These are phyloP conservation scores for Lasioglossum albipes DNA, from an alignment of 1,140 invertebrate species.

Conservation along the genomic window DNA sequence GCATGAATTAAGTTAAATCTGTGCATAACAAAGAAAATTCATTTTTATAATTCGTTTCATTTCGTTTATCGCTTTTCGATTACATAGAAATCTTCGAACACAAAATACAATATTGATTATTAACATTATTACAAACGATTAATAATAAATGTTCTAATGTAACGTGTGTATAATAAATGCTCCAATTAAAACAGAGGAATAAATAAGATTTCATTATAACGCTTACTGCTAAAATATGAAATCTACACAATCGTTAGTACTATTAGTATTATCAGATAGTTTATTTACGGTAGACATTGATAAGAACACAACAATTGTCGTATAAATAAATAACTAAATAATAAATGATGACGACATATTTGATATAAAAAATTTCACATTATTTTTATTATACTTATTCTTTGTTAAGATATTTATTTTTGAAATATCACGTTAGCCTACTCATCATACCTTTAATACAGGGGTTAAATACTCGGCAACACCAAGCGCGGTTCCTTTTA, in stretches of 20 bases:
- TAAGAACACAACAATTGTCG: background rate
- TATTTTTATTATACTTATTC: constrained; percentile 10
- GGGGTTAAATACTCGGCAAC: constrained; percentile 98
- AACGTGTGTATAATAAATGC: background rate
- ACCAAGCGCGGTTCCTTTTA: constrained; percentile 96
- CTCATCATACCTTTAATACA: constrained; percentile 90
- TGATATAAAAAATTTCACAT: background rate
- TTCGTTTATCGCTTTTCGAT: background rate
- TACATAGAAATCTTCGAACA: constrained; percentile 17
- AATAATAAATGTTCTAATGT: background rate
- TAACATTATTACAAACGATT: background rate
- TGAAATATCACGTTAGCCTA: background rate
- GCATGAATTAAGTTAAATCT: background rate
- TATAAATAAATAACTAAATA: constrained; percentile 9
- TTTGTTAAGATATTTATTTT: background rate
- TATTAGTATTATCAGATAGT: background rate
- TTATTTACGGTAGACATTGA: background rate
- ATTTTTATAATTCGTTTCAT: constrained; percentile 30
- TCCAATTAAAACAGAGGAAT: background rate
- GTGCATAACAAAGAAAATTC: constrained; percentile 11
- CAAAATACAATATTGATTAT: constrained; percentile 1
- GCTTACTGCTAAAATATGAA: background rate
- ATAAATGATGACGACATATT: background rate
- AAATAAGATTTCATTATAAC: background rate
- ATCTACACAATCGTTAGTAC: background rate